These are phyloP conservation scores for Halichondria panicea DNA, from an alignment of 37 sponge, comb jelly and placozoan species.

Conservation along the genomic window DNA sequence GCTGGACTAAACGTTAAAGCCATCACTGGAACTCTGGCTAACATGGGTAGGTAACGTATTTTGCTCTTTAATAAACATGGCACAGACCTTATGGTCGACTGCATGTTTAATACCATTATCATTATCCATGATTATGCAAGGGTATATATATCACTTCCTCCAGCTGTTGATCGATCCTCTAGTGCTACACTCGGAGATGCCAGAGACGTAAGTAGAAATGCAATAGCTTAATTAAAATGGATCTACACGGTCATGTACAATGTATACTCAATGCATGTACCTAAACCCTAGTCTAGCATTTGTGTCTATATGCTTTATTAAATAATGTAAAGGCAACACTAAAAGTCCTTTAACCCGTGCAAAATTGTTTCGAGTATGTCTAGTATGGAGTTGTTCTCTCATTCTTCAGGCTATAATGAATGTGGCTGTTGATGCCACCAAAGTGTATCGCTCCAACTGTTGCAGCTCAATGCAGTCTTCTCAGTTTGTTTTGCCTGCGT, in stretches of 20 bases:
- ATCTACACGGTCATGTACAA: no score
- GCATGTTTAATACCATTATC: neutral
- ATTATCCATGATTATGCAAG: neutral
- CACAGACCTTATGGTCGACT: neutral
- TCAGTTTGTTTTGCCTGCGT: constrained; percentile 68
- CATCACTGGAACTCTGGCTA: constrained; percentile 80
- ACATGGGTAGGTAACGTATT: constrained; percentile 84
- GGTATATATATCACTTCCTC: no score
- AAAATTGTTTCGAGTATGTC: no score
- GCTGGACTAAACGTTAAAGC: constrained; percentile 76
- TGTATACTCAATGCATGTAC: no score
- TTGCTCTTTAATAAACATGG: neutral
- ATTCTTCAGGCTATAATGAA: constrained; percentile 78
- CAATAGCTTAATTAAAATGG: no score
- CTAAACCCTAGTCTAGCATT: no score
- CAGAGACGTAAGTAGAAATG: constrained; percentile 61
- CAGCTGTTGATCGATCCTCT: constrained; percentile 76
- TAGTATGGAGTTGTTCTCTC: neutral
- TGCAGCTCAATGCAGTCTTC: constrained; percentile 49
- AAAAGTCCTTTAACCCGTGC: no score
- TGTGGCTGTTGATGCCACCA: constrained; percentile 76
- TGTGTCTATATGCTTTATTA: no score
- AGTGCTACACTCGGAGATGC: constrained; percentile 90
- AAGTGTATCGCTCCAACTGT: constrained; percentile 62
- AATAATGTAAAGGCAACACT: no score